Conservation (phyloP, 1,140 invertebrate genomes). For the Protaetia brevitarsis region DNA sequence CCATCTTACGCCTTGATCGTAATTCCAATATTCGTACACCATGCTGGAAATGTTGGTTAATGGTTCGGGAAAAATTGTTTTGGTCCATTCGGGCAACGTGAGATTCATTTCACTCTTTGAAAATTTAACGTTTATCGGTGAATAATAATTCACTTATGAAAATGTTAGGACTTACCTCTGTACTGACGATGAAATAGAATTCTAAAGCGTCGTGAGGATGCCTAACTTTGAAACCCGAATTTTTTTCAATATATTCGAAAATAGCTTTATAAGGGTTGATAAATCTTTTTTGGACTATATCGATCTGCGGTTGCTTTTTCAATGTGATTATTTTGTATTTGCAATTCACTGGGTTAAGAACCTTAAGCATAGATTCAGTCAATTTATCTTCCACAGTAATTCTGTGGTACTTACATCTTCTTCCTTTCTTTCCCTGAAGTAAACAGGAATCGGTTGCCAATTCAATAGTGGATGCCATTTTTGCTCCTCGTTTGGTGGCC, state of each 20-base stretch:
- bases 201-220: constrained; percentile 27
- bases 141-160: too few species aligned
- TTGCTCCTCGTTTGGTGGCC: constrained; percentile 32
- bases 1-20: constrained; percentile 22
- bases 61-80: constrained; percentile 37
- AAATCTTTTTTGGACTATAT: constrained; percentile 29
- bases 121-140: not conserved
- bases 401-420: constrained; percentile 25
- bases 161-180: constrained; percentile 23
- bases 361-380: constrained; percentile 27
- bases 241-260: constrained; percentile 34
- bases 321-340: constrained; percentile 22
- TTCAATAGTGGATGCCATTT: constrained; percentile 38
- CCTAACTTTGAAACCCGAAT: constrained; percentile 36
- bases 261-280: constrained; percentile 34
- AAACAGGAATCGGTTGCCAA: constrained; percentile 44
- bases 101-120: constrained; percentile 34
- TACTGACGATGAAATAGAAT: constrained; percentile 40
- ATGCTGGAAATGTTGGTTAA: constrained; percentile 27
- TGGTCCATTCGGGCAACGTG: constrained; percentile 41
- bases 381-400: not conserved
- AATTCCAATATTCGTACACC: constrained; percentile 36
- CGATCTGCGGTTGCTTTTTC: constrained; percentile 21
- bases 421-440: not conserved
- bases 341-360: constrained; percentile 30